A percentile compares a stretch with the other conserved stretches of the same genome.
phyloP scores from a whole-genome alignment of 2,888 invertebrate species.

The Mythimna loreyi region DNA sequence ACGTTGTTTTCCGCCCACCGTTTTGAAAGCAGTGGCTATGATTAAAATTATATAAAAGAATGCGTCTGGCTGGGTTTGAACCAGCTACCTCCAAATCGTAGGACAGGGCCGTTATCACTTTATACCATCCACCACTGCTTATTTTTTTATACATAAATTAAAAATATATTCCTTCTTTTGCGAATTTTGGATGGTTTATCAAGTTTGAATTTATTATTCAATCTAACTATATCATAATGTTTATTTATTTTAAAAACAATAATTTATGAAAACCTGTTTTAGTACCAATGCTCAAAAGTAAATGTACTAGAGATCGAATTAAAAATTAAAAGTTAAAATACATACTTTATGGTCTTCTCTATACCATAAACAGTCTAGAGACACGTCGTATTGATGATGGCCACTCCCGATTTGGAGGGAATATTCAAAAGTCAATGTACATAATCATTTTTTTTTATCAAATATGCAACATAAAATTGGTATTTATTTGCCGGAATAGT shows the following conservation, averaged over 20 bases:
- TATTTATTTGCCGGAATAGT: neutral
- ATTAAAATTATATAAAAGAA: too few relatives aligned
- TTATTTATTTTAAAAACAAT: neutral
- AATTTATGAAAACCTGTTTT: neutral
- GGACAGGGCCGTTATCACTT: too few relatives aligned
- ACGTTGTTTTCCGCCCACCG: too few relatives aligned
- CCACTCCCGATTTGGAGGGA: slow-evolving; percentile 88
- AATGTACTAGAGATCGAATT: neutral
- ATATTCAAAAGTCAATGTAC: slow-evolving; percentile 72
- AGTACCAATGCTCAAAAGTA: slow-evolving; percentile 5
- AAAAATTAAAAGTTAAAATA: slow-evolving; percentile 44
- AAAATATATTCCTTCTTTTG: too few relatives aligned
- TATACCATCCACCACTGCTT: too few relatives aligned
- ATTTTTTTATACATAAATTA: too few relatives aligned
- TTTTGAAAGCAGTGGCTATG: too few relatives aligned
- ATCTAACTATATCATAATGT: too few relatives aligned
- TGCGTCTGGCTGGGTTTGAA: too few relatives aligned
- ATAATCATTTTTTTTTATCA: slow-evolving; percentile 41
- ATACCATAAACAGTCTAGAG: slow-evolving; percentile 80
- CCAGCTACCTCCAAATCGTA: too few relatives aligned
- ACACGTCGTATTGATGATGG: slow-evolving; percentile 88
- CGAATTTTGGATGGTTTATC: too few relatives aligned
- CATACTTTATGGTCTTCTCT: slow-evolving; percentile 72
- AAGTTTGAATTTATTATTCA: too few relatives aligned
- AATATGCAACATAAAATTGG: neutral